A percentile compares a stretch with the other conserved stretches of the same genome.
These are phyloP conservation scores for Sarcophaga rosellei DNA, from an alignment of 2,888 invertebrate genomes.

Conservation along the genomic window DNA sequence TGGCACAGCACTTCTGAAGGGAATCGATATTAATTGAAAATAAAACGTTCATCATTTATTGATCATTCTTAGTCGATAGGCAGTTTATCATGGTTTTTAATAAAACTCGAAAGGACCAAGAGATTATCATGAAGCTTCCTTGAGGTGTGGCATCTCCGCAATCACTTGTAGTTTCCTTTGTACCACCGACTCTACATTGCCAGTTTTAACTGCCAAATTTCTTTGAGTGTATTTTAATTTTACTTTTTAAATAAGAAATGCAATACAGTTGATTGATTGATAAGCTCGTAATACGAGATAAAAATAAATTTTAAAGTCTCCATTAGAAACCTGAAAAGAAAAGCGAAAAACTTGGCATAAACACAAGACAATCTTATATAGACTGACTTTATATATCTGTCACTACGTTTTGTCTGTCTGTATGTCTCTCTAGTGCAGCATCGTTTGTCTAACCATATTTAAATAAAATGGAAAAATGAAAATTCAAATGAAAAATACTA, in stretches of 20 bases:
- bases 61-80: no score
- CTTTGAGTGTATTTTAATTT: not conserved
- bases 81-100: no score
- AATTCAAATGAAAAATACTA: no score
- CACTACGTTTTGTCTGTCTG: not conserved
- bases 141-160: no score
- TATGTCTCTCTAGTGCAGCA: constrained; percentile 29
- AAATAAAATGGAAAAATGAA: constrained; percentile 57
- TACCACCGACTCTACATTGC: no score
- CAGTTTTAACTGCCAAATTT: not conserved
- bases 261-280: constrained; percentile 63
- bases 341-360: constrained; percentile 35
- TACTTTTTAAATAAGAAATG: not conserved
- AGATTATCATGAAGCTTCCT: no score
- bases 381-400: constrained; percentile 37
- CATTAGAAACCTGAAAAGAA: constrained; percentile 13
- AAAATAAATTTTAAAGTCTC: constrained; percentile 55
- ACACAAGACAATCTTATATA: constrained; percentile 11
- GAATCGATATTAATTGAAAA: no score
- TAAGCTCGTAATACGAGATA: constrained; percentile 58
- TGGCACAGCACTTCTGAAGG: no score
- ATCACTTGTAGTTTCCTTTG: no score
- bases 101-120: no score
- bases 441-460: constrained; percentile 45
- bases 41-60: no score